Evolutionary conservation across 2,888 invertebrate species (phyloP).

Genomic region (Rugalucina vietnamica): DNA sequence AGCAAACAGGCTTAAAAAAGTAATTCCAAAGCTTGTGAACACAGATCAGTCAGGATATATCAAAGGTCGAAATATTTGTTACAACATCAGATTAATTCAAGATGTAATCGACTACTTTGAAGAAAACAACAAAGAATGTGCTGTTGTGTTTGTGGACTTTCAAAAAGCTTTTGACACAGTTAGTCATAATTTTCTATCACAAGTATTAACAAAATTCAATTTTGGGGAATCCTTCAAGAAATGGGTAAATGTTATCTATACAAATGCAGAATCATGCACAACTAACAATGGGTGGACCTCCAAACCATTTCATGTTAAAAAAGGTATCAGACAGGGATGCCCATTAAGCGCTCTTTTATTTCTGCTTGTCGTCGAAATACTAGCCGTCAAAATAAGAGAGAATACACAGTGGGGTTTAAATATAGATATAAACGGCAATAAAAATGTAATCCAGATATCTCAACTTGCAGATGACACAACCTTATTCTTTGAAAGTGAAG

Average conservation of each 20-base stretch:
- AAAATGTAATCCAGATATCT: not conserved
- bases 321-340: no score
- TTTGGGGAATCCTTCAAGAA: conserved; percentile 13
- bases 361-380: no score
- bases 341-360: no score
- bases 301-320: no score
- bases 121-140: conserved; percentile 1
- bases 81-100: conserved; percentile 22
- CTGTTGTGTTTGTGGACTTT: conserved; percentile 18
- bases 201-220: conserved; percentile 1
- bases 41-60: conserved; percentile 25
- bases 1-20: conserved; percentile 13
- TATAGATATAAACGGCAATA: not conserved
- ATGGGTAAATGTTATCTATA: no score
- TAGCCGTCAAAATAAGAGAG: no score
- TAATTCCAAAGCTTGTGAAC: not conserved
- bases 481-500: not conserved
- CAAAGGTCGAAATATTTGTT: conserved; percentile 5
- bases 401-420: no score
- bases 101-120: conserved; percentile 23
- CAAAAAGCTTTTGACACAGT: no score
- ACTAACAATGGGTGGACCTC: no score
- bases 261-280: no score
- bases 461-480: conserved; percentile 28
- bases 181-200: not conserved